phyloP scores from a whole-genome alignment of 2,113 vertebrate genomes.

The Scophthalmus maximus region DNA sequence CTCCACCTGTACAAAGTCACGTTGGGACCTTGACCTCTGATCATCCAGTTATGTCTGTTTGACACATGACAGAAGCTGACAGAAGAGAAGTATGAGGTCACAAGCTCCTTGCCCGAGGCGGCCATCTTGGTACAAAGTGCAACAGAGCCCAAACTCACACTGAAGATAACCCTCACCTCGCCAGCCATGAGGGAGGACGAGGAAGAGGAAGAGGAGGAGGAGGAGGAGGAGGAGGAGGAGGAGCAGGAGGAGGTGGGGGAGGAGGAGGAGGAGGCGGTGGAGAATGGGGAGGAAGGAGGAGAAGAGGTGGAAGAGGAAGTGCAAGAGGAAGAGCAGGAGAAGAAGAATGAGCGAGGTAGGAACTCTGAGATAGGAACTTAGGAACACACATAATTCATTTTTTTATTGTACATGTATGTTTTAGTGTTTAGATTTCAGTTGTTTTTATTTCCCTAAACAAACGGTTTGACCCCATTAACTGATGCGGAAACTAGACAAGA shows the following conservation, averaged over 20 bases:
- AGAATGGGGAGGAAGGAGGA: conserved; percentile 56
- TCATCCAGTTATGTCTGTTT: conserved; percentile 43
- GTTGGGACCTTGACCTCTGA: conserved; percentile 53
- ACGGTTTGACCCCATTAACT: conserved; percentile 33
- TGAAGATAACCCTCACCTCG: conserved; percentile 97
- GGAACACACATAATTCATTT: not conserved
- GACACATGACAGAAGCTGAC: conserved; percentile 91
- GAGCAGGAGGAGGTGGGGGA: conserved; percentile 1
- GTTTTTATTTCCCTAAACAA: conserved; percentile 29
- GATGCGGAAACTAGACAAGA: conserved; percentile 36
- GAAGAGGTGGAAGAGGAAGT: conserved; percentile 22
- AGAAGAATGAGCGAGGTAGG: conserved; percentile 71
- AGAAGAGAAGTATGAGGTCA: conserved; percentile 94
- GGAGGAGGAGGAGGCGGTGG: conserved; percentile 29
- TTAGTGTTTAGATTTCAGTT: not conserved
- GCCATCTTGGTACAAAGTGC: conserved; percentile 92
- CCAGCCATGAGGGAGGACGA: conserved; percentile 87
- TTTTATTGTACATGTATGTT: not conserved
- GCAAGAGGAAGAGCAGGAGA: conserved; percentile 28
- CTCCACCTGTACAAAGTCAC: not conserved
- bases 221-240: conserved; percentile 44
- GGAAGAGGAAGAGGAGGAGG: conserved; percentile 64
- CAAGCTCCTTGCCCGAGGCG: conserved; percentile 89
- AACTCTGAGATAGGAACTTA: conserved; percentile 2
- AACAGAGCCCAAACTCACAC: conserved; percentile 91